Conservation (phyloP, 2,888 invertebrate genomes). For the Machimus atricapillus region DNA sequence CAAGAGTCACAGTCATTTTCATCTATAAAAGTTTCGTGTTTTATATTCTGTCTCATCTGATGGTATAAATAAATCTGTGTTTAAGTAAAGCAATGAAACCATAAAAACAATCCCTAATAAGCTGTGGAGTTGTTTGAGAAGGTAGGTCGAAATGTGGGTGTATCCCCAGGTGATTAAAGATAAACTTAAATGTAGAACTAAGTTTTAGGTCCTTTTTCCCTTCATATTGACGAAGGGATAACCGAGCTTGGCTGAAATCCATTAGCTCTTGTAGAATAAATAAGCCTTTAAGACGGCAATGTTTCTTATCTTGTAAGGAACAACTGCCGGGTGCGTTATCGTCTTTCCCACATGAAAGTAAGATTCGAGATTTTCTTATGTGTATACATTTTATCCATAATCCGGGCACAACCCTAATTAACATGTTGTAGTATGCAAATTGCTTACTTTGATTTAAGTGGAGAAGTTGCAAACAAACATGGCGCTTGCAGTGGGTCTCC, state of each 20-base stretch:
- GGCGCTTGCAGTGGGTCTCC: background rate
- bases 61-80: background rate
- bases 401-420: conserved; percentile 42
- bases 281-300: conserved; percentile 22
- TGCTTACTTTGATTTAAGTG: conserved; percentile 47
- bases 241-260: background rate
- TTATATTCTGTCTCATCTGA: too few species aligned
- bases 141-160: background rate
- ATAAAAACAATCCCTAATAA: background rate
- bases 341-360: conserved; percentile 26
- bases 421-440: conserved; percentile 48
- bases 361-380: background rate
- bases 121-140: background rate
- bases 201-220: background rate
- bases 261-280: conserved; percentile 11
- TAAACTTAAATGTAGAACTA: background rate
- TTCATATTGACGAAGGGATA: background rate
- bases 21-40: too few species aligned
- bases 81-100: background rate
- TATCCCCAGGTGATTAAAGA: background rate
- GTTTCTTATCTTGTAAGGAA: conserved; percentile 11
- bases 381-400: conserved; percentile 22
- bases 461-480: conserved; percentile 46
- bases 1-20: too few species aligned
- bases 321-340: conserved; percentile 21